Percentiles rank a stretch among this genome's conserved stretches.
These are phyloP conservation scores for Zaprionus camerounensis DNA, from an alignment of 1,140 invertebrate species.

Conservation along the genomic window DNA sequence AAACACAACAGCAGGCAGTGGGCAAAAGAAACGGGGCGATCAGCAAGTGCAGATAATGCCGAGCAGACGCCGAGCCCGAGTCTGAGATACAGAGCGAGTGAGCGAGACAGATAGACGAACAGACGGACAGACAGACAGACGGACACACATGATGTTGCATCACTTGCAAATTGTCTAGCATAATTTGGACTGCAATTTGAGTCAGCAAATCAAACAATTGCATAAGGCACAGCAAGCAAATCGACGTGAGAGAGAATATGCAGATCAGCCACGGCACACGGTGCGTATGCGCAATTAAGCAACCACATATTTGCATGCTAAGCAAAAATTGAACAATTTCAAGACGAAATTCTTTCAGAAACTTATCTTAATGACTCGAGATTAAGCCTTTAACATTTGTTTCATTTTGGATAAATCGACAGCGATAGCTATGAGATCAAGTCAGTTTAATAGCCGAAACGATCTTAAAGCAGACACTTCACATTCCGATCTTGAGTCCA, in stretches of 20 bases:
- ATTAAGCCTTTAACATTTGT: no score
- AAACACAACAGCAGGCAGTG: not conserved
- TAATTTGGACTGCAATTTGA: constrained; percentile 25
- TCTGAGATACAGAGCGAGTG: not conserved
- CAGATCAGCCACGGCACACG: not conserved
- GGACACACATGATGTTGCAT: constrained; percentile 24
- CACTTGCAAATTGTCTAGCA: constrained; percentile 33
- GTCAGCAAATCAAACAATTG: constrained; percentile 36
- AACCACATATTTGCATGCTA: no score
- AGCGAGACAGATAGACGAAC: not conserved
- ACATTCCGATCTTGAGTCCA: not conserved
- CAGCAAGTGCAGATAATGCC: constrained; percentile 39
- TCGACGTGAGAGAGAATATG: constrained; percentile 12
- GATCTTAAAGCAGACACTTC: not conserved
- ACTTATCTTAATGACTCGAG: no score
- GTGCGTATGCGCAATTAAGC: constrained; percentile 31
- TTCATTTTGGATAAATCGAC: no score
- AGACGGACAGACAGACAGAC: not conserved
- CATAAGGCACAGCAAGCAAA: constrained; percentile 17
- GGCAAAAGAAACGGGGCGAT: constrained; percentile 25
- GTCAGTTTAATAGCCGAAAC: not conserved
- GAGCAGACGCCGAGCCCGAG: constrained; percentile 4
- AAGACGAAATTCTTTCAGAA: no score
- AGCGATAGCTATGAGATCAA: not conserved
- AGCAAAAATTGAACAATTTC: no score